phyloP scores from a whole-genome alignment of 2,888 invertebrate genomes.

The Drosophila quinaria region DNA sequence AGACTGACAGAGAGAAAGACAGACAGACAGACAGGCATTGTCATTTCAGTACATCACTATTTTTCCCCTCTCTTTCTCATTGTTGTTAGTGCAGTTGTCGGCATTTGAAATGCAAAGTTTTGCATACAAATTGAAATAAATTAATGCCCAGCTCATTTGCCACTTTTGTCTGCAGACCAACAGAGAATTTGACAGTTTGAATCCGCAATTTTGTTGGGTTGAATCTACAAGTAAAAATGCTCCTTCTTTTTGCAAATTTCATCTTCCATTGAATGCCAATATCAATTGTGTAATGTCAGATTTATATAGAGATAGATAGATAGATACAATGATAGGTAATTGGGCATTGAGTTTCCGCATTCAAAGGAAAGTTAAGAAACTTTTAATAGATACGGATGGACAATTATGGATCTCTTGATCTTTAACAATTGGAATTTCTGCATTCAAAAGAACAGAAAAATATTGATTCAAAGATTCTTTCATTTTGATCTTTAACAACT shows the following conservation, averaged over 20 bases:
- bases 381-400: background rate
- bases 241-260: background rate
- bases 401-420: background rate
- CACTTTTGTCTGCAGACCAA: constrained; percentile 18
- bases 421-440: too few species aligned
- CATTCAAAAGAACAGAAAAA: too few species aligned
- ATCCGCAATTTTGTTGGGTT: constrained; percentile 13
- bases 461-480: background rate
- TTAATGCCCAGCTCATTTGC: constrained; percentile 58
- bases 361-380: background rate
- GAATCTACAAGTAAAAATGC: constrained; percentile 5
- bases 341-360: background rate
- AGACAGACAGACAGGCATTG: constrained; percentile 36
- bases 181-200: constrained; percentile 46
- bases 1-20: background rate
- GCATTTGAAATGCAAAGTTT: constrained; percentile 60
- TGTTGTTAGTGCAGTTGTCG: constrained; percentile 34
- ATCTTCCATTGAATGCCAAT: constrained; percentile 10
- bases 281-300: background rate
- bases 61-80: background rate
- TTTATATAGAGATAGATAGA: too few species aligned
- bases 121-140: constrained; percentile 65
- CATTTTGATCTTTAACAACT: too few species aligned
- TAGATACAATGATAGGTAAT: constrained; percentile 15
- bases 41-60: constrained; percentile 24